These are phyloP conservation scores for Pteronura brasiliensis DNA, from an alignment of 2,113 vertebrate genomes.

Conservation along the genomic window DNA sequence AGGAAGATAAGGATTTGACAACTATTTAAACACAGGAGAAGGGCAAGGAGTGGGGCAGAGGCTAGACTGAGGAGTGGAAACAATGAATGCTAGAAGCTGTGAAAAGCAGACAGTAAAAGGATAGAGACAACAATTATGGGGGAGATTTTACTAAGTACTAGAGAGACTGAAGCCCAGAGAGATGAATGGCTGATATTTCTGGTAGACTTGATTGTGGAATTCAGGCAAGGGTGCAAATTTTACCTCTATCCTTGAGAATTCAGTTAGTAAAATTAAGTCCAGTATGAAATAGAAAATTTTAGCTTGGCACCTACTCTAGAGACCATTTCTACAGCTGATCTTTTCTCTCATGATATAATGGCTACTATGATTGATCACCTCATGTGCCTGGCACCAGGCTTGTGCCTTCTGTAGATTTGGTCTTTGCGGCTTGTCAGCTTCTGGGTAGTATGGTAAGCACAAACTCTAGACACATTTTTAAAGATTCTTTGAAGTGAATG, in stretches of 20 bases:
- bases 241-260: not conserved
- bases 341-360: not conserved
- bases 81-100: not conserved
- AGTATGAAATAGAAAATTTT: slow-evolving; percentile 3
- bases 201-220: not conserved
- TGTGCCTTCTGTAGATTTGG: not conserved
- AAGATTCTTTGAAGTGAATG: slow-evolving; percentile 45
- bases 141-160: not conserved
- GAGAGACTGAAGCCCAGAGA: not conserved
- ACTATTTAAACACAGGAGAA: not conserved
- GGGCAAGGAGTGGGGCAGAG: not conserved
- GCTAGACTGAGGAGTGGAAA: not conserved
- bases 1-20: not conserved
- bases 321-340: not conserved
- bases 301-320: not conserved
- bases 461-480: not conserved
- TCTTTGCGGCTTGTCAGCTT: not conserved
- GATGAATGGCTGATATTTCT: not conserved
- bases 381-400: not conserved
- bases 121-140: not conserved
- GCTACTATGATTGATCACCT: not conserved
- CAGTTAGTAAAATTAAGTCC: slow-evolving; percentile 24
- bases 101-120: not conserved
- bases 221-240: not conserved
- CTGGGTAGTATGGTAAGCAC: not conserved